phyloP scores from a whole-genome alignment of 2,888 invertebrate species.

The Harmothoe impar region DNA sequence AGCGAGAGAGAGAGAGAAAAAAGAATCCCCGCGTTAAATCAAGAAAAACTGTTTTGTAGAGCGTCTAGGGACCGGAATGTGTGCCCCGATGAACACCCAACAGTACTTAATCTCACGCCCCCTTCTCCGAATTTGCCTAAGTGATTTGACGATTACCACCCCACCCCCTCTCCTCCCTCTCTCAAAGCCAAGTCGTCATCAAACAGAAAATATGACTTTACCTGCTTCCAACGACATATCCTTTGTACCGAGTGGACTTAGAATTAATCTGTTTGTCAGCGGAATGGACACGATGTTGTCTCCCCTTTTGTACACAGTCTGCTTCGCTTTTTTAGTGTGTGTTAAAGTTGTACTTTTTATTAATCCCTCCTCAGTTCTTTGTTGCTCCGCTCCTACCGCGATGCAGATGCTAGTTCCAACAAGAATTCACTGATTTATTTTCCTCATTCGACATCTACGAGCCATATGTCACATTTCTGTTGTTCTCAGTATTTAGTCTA shows the following conservation, averaged over 20 bases:
- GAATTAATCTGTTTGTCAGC: conserved; percentile 1
- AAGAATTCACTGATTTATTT: too few species aligned
- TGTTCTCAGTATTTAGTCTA: too few species aligned
- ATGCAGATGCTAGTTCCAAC: too few species aligned
- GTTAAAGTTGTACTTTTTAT: too few species aligned
- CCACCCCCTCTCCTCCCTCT: neutral
- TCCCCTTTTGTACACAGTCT: neutral
- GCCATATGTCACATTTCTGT: too few species aligned
- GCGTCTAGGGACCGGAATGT: neutral
- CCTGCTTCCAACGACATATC: neutral
- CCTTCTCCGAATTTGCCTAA: conserved; percentile 32
- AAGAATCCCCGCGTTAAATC: neutral
- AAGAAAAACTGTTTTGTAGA: neutral
- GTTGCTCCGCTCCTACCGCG: too few species aligned
- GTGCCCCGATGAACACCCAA: too few species aligned
- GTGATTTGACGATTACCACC: conserved; percentile 26
- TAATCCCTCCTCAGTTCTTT: too few species aligned
- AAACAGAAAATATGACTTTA: conserved; percentile 19
- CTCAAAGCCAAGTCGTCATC: neutral
- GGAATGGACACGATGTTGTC: conserved; percentile 4
- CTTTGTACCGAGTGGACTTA: neutral
- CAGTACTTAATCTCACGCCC: neutral
- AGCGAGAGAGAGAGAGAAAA: too few species aligned
- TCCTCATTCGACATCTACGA: too few species aligned
- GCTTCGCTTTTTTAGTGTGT: too few species aligned